Evolutionary conservation across 1,140 invertebrate species (phyloP), one percentile per base, ranked within the genome.

Genomic region (Cyrtorhinus lividipennis): DNA sequence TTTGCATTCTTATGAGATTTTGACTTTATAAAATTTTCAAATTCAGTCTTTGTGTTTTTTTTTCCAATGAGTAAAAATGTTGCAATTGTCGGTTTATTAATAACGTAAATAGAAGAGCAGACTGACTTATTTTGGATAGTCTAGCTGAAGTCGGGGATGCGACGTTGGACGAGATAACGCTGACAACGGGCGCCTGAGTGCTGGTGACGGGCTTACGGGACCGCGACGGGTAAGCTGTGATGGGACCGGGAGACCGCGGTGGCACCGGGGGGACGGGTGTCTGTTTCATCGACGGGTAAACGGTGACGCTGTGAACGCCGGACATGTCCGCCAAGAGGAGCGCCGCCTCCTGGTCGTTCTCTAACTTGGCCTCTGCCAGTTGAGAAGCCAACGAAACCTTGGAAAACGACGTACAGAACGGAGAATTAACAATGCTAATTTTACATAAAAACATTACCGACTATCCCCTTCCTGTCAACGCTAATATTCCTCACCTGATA

Each of bases 291-390:
- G 58, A 59, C 12, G 25, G 24, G 58, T 30, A 15, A 18, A 59
- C 24, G 15, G 23, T 24, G 2, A 26, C 56, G 23, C 48, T 53
- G 8, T 58, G 56, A 30, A 26, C 58, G 1, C n/a, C 15, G 2
- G 58, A 59, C 58, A 59, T 30, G 24, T 59, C 58, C 8, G 58
- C 27, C 15, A 59, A 26, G 22, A 59, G 58, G 2, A 59, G 58
- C 2, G 27, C 58, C 10, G 58, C 58, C 26, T 59, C 58, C 27
- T 59, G 24, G 58, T 59, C 58, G 26, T 10, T 26, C 23, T 25
- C 24, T 3, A 26, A 24, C 8, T 59, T 25, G 2, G 58, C 58
- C 18, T 59, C 58, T 24, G 58, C 58, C 12, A 59, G 27, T n/a
- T 59, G 24, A 10, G 24, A 10, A 1, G 24, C 24, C 2, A 59